Conservation (phyloP, 2,113 vertebrate species). For the Shinisaurus crocodilurus region DNA sequence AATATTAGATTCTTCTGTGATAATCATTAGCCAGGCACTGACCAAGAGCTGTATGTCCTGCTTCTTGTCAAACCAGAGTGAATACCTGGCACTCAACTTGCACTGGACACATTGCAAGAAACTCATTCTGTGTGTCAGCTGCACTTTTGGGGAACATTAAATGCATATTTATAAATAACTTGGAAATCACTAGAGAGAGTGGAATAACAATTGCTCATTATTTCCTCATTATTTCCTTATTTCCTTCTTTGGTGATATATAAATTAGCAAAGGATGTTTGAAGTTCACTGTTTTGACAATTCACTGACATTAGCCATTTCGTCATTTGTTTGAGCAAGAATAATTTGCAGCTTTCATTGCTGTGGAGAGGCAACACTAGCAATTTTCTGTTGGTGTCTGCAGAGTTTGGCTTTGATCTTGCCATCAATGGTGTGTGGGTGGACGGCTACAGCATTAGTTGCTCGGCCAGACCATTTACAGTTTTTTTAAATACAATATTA, state of each 20-base stretch:
- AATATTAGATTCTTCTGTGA: neutral
- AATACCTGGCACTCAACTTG: neutral
- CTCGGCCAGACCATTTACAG: conserved; percentile 20
- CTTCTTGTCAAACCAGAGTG: neutral
- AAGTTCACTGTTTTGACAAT: conserved; percentile 71
- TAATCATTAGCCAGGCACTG: neutral
- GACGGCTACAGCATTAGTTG: neutral
- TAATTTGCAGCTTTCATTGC: conserved; percentile 70
- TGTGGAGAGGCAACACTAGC: conserved; percentile 63
- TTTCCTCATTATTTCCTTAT: conserved; percentile 69
- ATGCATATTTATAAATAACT: conserved; percentile 61
- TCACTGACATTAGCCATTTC: conserved; percentile 70
- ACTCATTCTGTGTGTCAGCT: conserved; percentile 18
- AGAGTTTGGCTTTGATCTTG: conserved; percentile 43
- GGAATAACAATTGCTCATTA: conserved; percentile 68
- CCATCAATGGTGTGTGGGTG: conserved; percentile 1
- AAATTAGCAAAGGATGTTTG: conserved; percentile 64
- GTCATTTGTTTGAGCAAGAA: conserved; percentile 66
- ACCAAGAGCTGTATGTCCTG: too few relatives aligned
- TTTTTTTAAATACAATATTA: conserved; percentile 3
- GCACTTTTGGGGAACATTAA: conserved; percentile 39
- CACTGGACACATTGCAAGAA: neutral
- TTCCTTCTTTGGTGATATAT: conserved; percentile 70
- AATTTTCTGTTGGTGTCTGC: conserved; percentile 64
- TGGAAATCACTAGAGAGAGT: conserved; percentile 61